Percentiles rank a stretch among this genome's conserved stretches.
Evolutionary conservation across 2,113 vertebrate genomes (phyloP).

Genomic region (Pteruthius melanotis): DNA sequence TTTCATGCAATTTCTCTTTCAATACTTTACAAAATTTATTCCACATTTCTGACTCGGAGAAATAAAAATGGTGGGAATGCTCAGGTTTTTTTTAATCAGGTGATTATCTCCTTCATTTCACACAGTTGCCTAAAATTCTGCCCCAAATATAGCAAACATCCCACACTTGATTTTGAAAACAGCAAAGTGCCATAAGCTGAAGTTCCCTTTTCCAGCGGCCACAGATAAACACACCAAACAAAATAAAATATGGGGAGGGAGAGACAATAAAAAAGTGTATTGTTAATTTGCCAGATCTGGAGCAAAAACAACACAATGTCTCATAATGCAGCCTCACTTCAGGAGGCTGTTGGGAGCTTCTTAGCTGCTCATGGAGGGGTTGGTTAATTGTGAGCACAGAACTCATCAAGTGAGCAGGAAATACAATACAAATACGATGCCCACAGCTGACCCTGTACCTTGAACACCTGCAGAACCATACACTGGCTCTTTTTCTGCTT

Average conservation of each 20-base stretch:
- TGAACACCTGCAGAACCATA: not conserved
- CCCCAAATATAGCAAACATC: not conserved
- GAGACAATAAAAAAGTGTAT: not conserved
- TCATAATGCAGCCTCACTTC: not conserved
- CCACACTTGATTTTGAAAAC: not conserved
- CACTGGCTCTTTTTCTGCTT: not conserved
- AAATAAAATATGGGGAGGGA: not conserved
- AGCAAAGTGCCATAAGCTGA: not conserved
- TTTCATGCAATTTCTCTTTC: not conserved
- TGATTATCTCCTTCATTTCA: not conserved
- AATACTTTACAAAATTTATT: not conserved
- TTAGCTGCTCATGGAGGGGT: not conserved
- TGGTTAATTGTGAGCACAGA: not conserved
- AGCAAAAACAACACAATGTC: not conserved
- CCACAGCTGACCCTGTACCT: not conserved
- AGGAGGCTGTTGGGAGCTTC: not conserved
- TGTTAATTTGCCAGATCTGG: not conserved
- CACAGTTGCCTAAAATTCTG: not conserved
- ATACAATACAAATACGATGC: accelerated
- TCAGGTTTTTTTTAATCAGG: not conserved
- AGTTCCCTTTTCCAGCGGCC: not conserved
- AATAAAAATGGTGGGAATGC: not conserved
- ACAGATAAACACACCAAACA: not conserved
- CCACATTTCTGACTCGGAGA: not conserved
- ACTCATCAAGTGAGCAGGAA: not conserved